Base-by-base conservation (phyloP, 2,888 invertebrate species). In the Leucozona laternaria region DNA sequence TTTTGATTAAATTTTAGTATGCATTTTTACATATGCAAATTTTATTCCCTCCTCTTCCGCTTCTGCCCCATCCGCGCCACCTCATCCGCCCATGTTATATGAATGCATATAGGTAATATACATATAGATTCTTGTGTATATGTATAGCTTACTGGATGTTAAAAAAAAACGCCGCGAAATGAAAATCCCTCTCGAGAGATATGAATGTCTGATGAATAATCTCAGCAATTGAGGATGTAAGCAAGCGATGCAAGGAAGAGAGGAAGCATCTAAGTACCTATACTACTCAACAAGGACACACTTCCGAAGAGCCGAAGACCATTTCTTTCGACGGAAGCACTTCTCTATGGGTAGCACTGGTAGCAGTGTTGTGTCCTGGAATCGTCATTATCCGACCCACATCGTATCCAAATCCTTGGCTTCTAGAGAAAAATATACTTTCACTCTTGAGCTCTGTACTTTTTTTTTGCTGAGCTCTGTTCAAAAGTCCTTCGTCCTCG, bases 1-100 rank as follows among this genome's bases (percentile, higher is more conserved):
- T 87, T 87, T 88, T 88, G 88, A 88, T 88, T 88, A 88, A 88
- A 88, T 88, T 88, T 88, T 88, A 87, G 87, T 62, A 87, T 88
- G 85, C 88, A 82, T 79, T 80, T 84, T 88, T 87, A 66, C 86
- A 86, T 86, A 86, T 86, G 86, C 86, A 86, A 86, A 86, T 86
- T 86, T 82, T 28, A 43, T 60, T 57, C 25, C n/a, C 45, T 37
- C 68, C 68, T 40, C 60, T 43, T 40, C 45, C 31, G 40, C 31
- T 11, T 10, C 20, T 57, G 15, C 34, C 70, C 11, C 20, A 40
- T 40, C 45, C 17, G 8, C 58, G n/a, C 40, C 11, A 13, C 20
- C 4, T 0, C n/a, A n/a, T 15, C 2, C 4, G 4, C 45, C 31
- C 25, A 37, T 53, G 50, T 37, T 50, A 8, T 25, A 17, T 43